Conservation (phyloP, 2,888 invertebrate genomes). For the Thelaira solivaga region DNA sequence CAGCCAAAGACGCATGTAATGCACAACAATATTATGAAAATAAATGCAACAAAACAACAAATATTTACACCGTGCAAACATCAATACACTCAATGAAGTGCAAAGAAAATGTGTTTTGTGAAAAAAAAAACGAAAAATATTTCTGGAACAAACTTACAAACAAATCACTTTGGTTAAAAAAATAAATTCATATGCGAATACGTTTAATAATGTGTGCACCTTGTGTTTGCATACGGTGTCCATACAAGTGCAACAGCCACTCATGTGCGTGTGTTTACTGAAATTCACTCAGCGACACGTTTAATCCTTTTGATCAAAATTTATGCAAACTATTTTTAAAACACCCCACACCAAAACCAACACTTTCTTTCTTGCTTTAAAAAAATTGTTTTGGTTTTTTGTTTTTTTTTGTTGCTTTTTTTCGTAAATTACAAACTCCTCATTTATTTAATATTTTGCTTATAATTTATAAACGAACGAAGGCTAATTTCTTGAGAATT, state of each 20-base stretch:
- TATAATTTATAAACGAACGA: slow-evolving; percentile 27
- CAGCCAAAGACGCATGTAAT: too few relatives aligned
- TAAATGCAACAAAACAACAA: slow-evolving; percentile 21
- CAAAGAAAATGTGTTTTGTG: slow-evolving; percentile 40
- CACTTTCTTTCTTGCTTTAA: slow-evolving; percentile 5
- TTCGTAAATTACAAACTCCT: background rate
- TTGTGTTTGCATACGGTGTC: slow-evolving; percentile 54
- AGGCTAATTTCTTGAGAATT: slow-evolving; percentile 57
- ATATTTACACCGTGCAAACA: slow-evolving; percentile 54
- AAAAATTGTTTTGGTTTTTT: too few relatives aligned
- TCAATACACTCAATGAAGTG: slow-evolving; percentile 59
- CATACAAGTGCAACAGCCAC: slow-evolving; percentile 20
- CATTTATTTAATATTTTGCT: background rate
- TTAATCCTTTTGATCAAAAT: slow-evolving; percentile 61
- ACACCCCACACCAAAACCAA: slow-evolving; percentile 9
- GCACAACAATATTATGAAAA: slow-evolving; percentile 19
- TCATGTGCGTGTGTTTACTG: background rate
- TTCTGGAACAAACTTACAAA: slow-evolving; percentile 16
- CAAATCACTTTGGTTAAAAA: slow-evolving; percentile 33
- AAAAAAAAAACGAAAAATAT: background rate
- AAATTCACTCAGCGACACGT: slow-evolving; percentile 54
- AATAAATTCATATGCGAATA: too few relatives aligned
- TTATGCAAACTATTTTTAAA: slow-evolving; percentile 58
- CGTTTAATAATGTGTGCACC: slow-evolving; percentile 43
- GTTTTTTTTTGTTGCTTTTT: too few relatives aligned